Evolutionary conservation across 2,888 invertebrate species (phyloP).

Genomic region (Petrolisthes manimaculis): DNA sequence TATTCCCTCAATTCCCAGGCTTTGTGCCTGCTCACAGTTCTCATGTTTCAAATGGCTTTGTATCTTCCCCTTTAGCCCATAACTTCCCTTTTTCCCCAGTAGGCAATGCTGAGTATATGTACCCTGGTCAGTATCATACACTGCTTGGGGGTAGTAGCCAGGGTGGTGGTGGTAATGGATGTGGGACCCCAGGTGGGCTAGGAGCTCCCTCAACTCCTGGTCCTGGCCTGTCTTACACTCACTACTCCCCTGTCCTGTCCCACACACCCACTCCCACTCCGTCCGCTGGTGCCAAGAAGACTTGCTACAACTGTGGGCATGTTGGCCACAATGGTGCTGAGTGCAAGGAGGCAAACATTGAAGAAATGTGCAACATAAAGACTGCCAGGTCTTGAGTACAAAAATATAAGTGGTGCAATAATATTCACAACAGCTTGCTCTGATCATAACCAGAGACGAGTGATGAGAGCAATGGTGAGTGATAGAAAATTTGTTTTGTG

Average conservation of each 20-base stretch:
- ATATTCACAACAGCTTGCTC: constrained; percentile 8
- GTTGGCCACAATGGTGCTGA: constrained; percentile 86
- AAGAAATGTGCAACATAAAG: constrained; percentile 80
- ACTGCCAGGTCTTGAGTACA: constrained; percentile 61
- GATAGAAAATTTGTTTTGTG: background rate
- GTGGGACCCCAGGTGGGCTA: constrained; percentile 41
- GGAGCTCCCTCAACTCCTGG: constrained; percentile 53
- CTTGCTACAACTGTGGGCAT: constrained; percentile 94
- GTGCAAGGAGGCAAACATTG: constrained; percentile 91
- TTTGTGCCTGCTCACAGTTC: constrained; percentile 55
- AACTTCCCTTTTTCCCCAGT: constrained; percentile 55
- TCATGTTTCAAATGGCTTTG: constrained; percentile 59
- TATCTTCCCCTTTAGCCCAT: constrained; percentile 46
- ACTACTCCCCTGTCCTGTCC: constrained; percentile 66
- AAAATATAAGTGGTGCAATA: constrained; percentile 59
- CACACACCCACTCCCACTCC: constrained; percentile 68
- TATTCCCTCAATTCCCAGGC: constrained; percentile 53
- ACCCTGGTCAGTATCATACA: constrained; percentile 46
- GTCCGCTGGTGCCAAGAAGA: constrained; percentile 69
- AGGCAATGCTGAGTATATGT: constrained; percentile 54
- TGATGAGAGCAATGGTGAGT: background rate
- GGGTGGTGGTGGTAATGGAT: constrained; percentile 42
- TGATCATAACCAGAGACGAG: background rate
- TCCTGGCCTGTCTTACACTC: constrained; percentile 67
- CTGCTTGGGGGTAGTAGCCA: constrained; percentile 46